Percentiles rank a stretch among this genome's conserved stretches.
phyloP scores from a whole-genome alignment of 2,113 vertebrate species.

The Aptenodytes forsteri region DNA sequence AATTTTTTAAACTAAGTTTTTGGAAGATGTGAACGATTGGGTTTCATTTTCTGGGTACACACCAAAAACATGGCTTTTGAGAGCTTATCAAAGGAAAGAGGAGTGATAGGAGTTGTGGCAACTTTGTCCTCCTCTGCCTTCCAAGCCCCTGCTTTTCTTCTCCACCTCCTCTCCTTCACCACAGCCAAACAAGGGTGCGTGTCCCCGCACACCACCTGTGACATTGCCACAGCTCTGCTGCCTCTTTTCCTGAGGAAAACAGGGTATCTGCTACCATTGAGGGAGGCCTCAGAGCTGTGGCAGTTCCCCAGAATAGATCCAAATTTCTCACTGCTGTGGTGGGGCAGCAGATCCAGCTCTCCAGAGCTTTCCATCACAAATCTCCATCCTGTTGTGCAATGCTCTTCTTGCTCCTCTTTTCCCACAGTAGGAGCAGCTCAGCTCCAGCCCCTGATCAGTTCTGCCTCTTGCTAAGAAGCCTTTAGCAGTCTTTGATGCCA shows the following conservation, averaged over 20 bases:
- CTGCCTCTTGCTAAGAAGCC: background rate
- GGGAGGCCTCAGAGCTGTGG: background rate
- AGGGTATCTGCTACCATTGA: fast-evolving
- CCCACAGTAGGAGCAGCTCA: background rate
- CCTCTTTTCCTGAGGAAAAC: background rate
- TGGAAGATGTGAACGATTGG: background rate
- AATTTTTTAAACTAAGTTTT: background rate
- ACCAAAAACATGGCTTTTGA: background rate
- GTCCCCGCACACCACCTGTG: background rate
- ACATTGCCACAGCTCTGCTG: background rate
- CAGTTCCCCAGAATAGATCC: background rate
- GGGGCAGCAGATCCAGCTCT: background rate
- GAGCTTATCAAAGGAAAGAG: background rate
- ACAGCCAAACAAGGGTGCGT: background rate
- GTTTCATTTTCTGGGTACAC: background rate
- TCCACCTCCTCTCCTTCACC: background rate
- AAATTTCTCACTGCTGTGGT: background rate
- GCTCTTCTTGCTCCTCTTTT: background rate
- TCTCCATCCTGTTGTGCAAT: background rate
- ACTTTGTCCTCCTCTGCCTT: background rate
- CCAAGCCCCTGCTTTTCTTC: background rate
- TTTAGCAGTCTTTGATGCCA: background rate
- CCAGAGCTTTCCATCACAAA: background rate
- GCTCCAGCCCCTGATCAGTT: background rate
- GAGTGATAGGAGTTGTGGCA: background rate